A percentile compares a stretch with the other conserved stretches of the same genome.
Evolutionary conservation across 2,888 invertebrate species (phyloP).

Genomic region (Cetonia aurata): DNA sequence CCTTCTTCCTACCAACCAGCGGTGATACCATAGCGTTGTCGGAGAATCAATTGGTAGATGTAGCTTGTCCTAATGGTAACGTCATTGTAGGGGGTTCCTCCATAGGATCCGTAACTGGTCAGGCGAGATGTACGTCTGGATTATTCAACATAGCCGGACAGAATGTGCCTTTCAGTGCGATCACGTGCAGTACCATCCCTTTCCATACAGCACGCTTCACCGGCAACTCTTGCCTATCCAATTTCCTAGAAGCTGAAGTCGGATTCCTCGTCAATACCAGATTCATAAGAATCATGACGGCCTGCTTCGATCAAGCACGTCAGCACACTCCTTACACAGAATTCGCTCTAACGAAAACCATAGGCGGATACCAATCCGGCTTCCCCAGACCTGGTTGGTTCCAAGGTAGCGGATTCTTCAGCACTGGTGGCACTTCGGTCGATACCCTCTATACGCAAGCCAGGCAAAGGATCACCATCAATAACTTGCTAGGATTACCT

Average conservation of each 20-base stretch:
- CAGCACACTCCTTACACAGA: constrained; percentile 70
- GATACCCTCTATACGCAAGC: constrained; percentile 58
- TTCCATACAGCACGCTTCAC: constrained; percentile 66
- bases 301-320: constrained; percentile 70
- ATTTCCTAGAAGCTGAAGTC: constrained; percentile 63
- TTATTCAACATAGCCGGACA: constrained; percentile 50
- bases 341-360: constrained; percentile 67
- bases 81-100: constrained; percentile 44
- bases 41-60: constrained; percentile 46
- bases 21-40: constrained; percentile 46
- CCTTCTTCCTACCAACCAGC: constrained; percentile 51
- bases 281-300: constrained; percentile 68
- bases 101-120: constrained; percentile 32
- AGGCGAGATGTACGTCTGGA: constrained; percentile 49
- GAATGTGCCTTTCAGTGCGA: constrained; percentile 61
- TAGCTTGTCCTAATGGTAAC: constrained; percentile 53
- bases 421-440: constrained; percentile 49
- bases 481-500: constrained; percentile 57
- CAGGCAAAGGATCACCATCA: constrained; percentile 58
- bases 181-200: constrained; percentile 66
- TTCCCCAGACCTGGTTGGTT: constrained; percentile 68
- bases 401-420: constrained; percentile 66
- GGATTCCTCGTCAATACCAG: constrained; percentile 68
- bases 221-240: constrained; percentile 64
- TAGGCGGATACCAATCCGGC: constrained; percentile 66